Conservation (phyloP, 2,113 vertebrate species). For the Pomatostomus ruficeps region DNA sequence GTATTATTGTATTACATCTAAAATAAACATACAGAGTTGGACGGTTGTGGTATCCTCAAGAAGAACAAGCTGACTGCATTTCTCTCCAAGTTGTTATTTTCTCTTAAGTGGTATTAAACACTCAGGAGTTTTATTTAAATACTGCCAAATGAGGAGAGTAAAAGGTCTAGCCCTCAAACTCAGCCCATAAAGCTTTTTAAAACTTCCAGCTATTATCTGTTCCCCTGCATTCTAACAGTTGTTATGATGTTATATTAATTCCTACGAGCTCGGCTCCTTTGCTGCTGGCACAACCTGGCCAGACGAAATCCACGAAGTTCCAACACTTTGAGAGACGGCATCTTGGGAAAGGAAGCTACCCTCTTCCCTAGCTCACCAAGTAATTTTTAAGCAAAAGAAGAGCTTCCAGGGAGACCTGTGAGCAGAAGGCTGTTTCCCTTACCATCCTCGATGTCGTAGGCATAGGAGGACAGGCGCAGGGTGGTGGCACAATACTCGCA, state of each 20-base stretch:
- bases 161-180: background rate
- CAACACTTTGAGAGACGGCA: background rate
- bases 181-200: background rate
- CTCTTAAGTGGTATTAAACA: background rate
- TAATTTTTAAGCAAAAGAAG: background rate
- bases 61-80: background rate
- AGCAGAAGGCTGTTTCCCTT: background rate
- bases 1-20: background rate
- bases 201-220: background rate
- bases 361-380: background rate
- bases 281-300: background rate
- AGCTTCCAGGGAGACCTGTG: background rate
- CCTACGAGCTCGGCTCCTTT: background rate
- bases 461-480: constrained; percentile 89
- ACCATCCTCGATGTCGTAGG: constrained; percentile 92
- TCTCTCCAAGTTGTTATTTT: background rate
- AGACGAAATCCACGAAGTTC: background rate
- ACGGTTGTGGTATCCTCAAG: background rate
- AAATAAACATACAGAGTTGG: background rate
- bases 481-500: constrained; percentile 93
- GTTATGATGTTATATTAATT: background rate
- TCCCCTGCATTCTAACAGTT: background rate
- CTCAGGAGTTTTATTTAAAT: background rate
- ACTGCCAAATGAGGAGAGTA: background rate
- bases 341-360: fast-evolving